Base-by-base conservation (phyloP, 2,888 invertebrate genomes). In the Drosophila quasianomalipes region DNA sequence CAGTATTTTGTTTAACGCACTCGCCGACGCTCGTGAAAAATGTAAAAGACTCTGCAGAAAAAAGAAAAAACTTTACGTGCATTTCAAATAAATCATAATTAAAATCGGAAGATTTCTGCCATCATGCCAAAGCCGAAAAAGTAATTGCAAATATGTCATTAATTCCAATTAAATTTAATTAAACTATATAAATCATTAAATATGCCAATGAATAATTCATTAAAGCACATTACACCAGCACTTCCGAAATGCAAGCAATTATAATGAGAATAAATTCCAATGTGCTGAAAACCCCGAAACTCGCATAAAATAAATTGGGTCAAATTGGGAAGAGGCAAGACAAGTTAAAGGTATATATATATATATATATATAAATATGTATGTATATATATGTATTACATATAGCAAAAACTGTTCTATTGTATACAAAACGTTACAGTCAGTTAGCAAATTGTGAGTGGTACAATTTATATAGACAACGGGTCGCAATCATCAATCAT, bases 401-500 rank as follows among this genome's bases (percentile, higher is more conserved):
- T 55, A 7, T 49, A 30, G 53, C 66, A 2, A 22, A 39, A 54
- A 54, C 31, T 22, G 52, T 28, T 60, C 35, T 68, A 57, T 60
- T 70, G 44, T 62, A 57, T 58, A 69, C 68, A 60, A 70, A 70
- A 47, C 47, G 68, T 53, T 58, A 62, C 54, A 51, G 68, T 66
- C 63, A 63, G 58, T 66, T 66, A 61, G 58, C 59, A 49, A 66
- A 60, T 64, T 69, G 60, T 61, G 31, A 19, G 16, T 57, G n/a
- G 30, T 19, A 54, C n/a, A 57, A 57, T 72, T 74, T 74, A 63
- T 77, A 63, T 70, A 68, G 70, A 70, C 64, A 68, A 41, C 59
- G 64, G 60, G 28, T 68, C 65, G 70, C 65, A 67, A 69, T 88
- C 85, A 85, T 85, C 85, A 85, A 85, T 85, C 85, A 85, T 85